phyloP scores from a whole-genome alignment of 2,888 invertebrate species.

The Agrenia bidenticulata region DNA sequence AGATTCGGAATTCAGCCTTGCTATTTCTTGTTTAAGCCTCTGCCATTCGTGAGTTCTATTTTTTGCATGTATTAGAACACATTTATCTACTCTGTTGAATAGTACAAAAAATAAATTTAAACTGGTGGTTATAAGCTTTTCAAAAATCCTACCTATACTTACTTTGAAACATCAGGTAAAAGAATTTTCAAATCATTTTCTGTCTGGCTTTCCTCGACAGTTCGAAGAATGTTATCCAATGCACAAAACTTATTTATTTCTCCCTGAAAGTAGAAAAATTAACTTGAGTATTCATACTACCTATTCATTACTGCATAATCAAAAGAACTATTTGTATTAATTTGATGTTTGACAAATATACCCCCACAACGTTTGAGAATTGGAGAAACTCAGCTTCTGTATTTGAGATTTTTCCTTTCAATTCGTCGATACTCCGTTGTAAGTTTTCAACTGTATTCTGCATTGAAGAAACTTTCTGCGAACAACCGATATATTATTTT shows the following conservation, averaged over 20 bases:
- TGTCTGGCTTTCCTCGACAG: conserved; percentile 22
- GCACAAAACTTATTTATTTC: conserved; percentile 23
- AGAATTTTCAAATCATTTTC: conserved; percentile 21
- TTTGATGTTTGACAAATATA: not conserved
- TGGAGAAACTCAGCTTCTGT: not conserved
- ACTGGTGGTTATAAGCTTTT: no score
- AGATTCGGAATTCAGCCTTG: conserved; percentile 1
- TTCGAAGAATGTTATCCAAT: conserved; percentile 28
- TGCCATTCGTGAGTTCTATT: not conserved
- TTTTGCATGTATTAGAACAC: not conserved
- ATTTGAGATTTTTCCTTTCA: not conserved
- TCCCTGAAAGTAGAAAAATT: conserved; percentile 14
- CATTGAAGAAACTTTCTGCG: not conserved
- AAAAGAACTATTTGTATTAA: not conserved
- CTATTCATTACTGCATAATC: no score
- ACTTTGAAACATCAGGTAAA: conserved; percentile 19
- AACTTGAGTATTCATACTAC: not conserved
- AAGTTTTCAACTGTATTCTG: not conserved
- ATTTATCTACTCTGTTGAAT: conserved; percentile 15
- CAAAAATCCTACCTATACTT: not conserved
- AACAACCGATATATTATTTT: not conserved
- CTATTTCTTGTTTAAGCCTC: not conserved
- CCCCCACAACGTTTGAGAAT: not conserved
- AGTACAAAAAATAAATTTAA: not conserved
- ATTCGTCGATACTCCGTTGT: not conserved